Evolutionary conservation across 2,113 vertebrate species (phyloP), one percentile per base, ranked within the genome.

Genomic region (Phaethon lepturus): DNA sequence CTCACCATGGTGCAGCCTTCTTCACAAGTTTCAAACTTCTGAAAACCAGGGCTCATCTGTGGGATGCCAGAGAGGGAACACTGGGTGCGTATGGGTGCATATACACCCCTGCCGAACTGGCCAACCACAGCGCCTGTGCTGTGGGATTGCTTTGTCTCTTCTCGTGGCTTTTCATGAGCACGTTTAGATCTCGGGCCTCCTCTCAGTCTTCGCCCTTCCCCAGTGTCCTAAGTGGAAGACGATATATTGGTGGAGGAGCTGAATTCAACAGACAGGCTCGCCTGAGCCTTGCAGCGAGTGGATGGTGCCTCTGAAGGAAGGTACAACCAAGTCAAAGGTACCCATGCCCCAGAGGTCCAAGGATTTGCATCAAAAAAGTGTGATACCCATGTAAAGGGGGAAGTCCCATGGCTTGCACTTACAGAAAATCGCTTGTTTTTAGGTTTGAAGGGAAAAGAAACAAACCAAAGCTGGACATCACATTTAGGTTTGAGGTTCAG

Each of bases 401-500:
- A 95, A 96, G 59, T 75, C 71, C 85, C 71, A 71, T 0, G 0
- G 62, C 60, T 90, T 8, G 7, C 45, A 17, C 62, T 97, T 95
- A 95, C 89, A 59, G 89, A 96, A 95, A 95, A 90, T 58, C 26
- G 12, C 59, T 93, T 38, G 75, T 72, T 23, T 90, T 75, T 59
- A 33, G 29, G 24, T 93, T 91, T 3, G 1, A 52, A 95, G 80
- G 74, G 86, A 91, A 95, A 89, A 94, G 44, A 87, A 96, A 86
- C 38, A 92, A 95, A 89, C 73, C 73, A 47, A 79, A 58, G 53
- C 82, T 96, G 86, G 89, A 55, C 80, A 79, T 25, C 50, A 22
- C 74, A 19, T 73, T 84, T 72, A 82, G 62, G 56, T 53, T 92
- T 95, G 95, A 96, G 66, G 49, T 94, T 96, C 77, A 50, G 16